Conservation (phyloP, 2,797 vertebrate species). For the Esox masquinongy region DNA sequence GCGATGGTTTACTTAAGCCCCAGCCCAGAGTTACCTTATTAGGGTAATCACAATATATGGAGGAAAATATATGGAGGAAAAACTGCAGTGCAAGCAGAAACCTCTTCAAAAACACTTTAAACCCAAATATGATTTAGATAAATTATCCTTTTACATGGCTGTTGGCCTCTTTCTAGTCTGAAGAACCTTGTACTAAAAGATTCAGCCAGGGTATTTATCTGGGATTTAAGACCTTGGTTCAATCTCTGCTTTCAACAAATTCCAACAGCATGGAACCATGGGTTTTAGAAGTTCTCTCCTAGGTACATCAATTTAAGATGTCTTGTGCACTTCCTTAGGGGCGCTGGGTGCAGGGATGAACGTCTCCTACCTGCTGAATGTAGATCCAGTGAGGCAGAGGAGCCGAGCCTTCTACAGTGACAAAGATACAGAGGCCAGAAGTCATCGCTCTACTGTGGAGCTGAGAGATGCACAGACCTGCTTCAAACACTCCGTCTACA, state of each 20-base stretch:
- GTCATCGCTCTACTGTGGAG: neutral
- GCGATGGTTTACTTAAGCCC: too few relatives aligned
- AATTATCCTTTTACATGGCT: neutral
- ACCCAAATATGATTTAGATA: too few relatives aligned
- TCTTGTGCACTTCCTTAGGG: conserved; percentile 28
- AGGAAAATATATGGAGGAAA: too few relatives aligned
- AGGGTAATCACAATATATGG: too few relatives aligned
- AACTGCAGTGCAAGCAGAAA: too few relatives aligned
- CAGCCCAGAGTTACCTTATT: too few relatives aligned
- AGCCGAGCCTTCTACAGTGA: conserved; percentile 65
- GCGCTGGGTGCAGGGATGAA: conserved; percentile 41
- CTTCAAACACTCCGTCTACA: conserved; percentile 55
- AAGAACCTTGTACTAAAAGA: too few relatives aligned
- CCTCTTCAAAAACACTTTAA: too few relatives aligned
- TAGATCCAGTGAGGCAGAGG: conserved; percentile 68
- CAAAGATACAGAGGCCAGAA: conserved; percentile 29
- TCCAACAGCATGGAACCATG: neutral
- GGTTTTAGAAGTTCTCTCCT: neutral
- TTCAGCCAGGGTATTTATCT: too few relatives aligned
- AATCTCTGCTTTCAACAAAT: too few relatives aligned
- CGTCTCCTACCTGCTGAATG: conserved; percentile 65
- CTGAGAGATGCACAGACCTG: conserved; percentile 49
- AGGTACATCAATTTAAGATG: neutral
- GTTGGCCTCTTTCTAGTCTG: too few relatives aligned
- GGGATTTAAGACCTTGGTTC: too few relatives aligned